Evolutionary conservation across 2,113 vertebrate species (phyloP).

Genomic region (Salvelinus alpinus): DNA sequence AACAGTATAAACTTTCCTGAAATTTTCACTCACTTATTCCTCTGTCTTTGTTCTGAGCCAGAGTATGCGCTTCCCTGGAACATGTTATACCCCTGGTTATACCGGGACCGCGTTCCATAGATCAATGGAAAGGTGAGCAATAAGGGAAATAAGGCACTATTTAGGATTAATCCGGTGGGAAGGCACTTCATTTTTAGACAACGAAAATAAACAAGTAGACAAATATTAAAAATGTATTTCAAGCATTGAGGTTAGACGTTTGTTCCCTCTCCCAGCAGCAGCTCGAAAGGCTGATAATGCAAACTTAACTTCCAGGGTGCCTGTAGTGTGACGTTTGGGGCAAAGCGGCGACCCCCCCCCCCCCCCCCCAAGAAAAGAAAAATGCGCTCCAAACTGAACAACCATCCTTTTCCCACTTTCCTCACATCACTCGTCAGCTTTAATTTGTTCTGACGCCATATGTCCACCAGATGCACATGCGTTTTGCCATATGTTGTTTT

Average conservation of each 20-base stretch:
- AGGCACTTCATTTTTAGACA: constrained; percentile 32
- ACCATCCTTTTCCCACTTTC: not conserved
- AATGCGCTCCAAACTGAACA: not conserved
- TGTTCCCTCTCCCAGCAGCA: not conserved
- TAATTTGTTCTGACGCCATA: not conserved
- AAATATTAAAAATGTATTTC: not conserved
- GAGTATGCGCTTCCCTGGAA: constrained; percentile 64
- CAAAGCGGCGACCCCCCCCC: not conserved
- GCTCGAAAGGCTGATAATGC: not conserved
- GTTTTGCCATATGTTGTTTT: too few relatives aligned
- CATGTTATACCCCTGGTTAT: constrained; percentile 38
- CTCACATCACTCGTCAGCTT: not conserved
- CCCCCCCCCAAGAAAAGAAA: not conserved
- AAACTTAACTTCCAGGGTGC: not conserved
- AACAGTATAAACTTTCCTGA: not conserved
- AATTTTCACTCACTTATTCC: constrained; percentile 70
- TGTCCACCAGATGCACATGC: too few relatives aligned
- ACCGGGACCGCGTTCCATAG: constrained; percentile 60
- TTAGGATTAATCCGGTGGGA: not conserved
- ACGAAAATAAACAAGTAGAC: not conserved
- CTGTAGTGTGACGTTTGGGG: not conserved
- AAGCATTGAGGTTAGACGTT: not conserved
- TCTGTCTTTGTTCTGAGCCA: constrained; percentile 56
- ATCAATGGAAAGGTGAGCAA: constrained; percentile 51
- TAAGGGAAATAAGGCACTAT: constrained; percentile 36